A percentile compares a stretch with the other conserved stretches of the same genome.
Conservation (phyloP, 2,888 invertebrate genomes). For the Dynastes grantii region DNA sequence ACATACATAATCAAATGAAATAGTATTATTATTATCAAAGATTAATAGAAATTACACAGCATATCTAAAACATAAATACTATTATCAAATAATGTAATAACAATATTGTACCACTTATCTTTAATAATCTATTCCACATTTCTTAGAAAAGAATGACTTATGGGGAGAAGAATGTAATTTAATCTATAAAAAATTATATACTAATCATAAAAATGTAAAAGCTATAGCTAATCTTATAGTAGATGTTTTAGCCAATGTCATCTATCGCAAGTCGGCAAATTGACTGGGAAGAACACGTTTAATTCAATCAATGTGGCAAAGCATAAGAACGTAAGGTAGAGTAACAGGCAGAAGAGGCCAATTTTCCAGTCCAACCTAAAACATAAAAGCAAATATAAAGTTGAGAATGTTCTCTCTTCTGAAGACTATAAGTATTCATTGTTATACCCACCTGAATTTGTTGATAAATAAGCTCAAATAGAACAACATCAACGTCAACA, state of each 20-base stretch:
- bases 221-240: not conserved
- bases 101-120: no score
- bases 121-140: no score
- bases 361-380: slow-evolving; percentile 79
- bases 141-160: no score
- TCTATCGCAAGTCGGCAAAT: slow-evolving; percentile 80
- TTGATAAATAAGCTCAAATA: slow-evolving; percentile 79
- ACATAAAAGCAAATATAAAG: slow-evolving; percentile 15
- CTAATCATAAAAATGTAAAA: not conserved
- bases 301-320: slow-evolving; percentile 84
- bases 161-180: no score
- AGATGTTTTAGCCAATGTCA: slow-evolving; percentile 51
- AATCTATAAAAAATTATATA: not conserved
- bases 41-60: no score
- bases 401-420: no score
- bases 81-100: no score
- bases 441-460: slow-evolving; percentile 73
- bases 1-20: no score
- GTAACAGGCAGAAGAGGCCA: slow-evolving; percentile 78
- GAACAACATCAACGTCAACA: slow-evolving; percentile 81
- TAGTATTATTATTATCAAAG: no score
- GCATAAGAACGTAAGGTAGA: slow-evolving; percentile 79
- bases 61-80: no score
- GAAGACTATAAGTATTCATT: no score
- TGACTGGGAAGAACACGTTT: slow-evolving; percentile 83